phyloP scores from a whole-genome alignment of 2,888 invertebrate species.

The Drosophila pegasa region DNA sequence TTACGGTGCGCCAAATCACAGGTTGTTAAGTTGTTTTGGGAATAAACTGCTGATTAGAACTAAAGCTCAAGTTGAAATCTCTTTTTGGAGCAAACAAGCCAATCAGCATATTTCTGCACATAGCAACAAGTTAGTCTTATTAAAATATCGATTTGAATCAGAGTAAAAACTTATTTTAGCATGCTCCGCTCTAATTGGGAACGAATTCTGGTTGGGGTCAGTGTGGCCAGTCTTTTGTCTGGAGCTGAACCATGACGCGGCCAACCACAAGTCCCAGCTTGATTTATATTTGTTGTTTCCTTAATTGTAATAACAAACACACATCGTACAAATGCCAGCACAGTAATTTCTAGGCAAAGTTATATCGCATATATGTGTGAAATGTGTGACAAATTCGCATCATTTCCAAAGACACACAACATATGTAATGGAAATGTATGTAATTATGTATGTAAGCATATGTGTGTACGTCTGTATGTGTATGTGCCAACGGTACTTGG shows the following conservation, averaged over 20 bases:
- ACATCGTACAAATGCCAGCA: constrained; percentile 5
- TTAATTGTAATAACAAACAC: constrained; percentile 16
- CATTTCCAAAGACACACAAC: neutral
- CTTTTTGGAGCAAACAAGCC: neutral
- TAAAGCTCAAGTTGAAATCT: neutral
- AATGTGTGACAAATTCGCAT: constrained; percentile 24
- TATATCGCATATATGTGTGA: neutral
- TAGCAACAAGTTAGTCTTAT: constrained; percentile 12
- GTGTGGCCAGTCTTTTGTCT: constrained; percentile 8
- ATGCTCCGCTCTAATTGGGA: neutral
- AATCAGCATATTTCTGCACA: neutral
- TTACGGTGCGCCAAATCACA: neutral
- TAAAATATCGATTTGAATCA: neutral
- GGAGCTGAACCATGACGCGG: constrained; percentile 38
- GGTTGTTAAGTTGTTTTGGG: neutral
- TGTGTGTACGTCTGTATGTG: constrained; percentile 8
- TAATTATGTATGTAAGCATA: constrained; percentile 3
- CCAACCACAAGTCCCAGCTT: constrained; percentile 12
- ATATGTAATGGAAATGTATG: constrained; percentile 8
- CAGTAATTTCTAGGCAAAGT: constrained; percentile 17
- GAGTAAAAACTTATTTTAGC: neutral
- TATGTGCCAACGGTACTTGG: constrained; percentile 20
- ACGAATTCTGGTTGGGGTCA: constrained; percentile 1
- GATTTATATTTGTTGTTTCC: constrained; percentile 33
- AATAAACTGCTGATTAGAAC: neutral